Evolutionary conservation across 1,140 invertebrate genomes (phyloP), one percentile per base, ranked within the genome.

Genomic region (Drosophila takahashii): DNA sequence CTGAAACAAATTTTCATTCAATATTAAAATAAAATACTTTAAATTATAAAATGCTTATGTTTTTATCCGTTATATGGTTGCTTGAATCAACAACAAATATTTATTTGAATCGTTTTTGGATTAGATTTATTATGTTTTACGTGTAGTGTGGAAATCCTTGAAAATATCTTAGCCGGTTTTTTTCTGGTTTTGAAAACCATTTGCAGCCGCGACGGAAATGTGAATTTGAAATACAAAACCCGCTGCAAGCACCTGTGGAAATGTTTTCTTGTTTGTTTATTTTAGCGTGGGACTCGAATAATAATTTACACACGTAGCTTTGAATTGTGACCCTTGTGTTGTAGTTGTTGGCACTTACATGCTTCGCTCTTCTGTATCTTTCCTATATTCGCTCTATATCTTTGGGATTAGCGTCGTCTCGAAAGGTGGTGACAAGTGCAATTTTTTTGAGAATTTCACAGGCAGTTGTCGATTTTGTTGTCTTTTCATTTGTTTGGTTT

Each of bases 291-390:
- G 47, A 69, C 41, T 32, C 34, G 5, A 32, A 32, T 65, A 18
- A 36, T 53, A 66, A 67, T 45, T 66, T 45, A 45, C 32, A 54
- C 11, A 42, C 18, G 22, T 60, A 18, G 8, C 15, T 11, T 18
- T 15, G 16, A 32, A 26, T 13, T 22, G n/a, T 15, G n/a, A 27
- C 6, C 52, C 13, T 50, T 44, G 42, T 29, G 47, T 44, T 16
- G n/a, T 15, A 36, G 3, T 37, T 4, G 50, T 71, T 69, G 52
- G 41, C 29, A 56, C 81, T 87, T 86, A 86, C 81, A 81, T 75
- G 58, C 56, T 67, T 53, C 29, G 48, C 61, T 39, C 47, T 48
- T 34, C 45, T 11, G 44, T 58, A 48, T 59, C 42, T 16, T 48
- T 52, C 58, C 45, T 59, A 39, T 50, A 45, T 62, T 48, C 41